Evolutionary conservation across 2,113 vertebrate species (phyloP), one percentile per base, ranked within the genome.

Genomic region (Ondatra zibethicus): DNA sequence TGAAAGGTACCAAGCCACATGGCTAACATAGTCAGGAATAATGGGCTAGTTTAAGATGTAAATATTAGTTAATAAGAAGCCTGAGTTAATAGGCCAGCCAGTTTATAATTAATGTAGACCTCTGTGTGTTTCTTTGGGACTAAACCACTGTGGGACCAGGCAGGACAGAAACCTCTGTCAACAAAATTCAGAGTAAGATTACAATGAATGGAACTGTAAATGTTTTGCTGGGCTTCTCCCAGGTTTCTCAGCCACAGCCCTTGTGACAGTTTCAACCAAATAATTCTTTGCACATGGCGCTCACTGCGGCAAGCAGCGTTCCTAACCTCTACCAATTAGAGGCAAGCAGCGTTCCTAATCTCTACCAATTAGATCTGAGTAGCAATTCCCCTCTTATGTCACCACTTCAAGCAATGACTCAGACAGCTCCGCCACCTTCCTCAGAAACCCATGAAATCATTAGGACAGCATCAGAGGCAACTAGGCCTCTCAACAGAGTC

Each of bases 111-210:
- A 58, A 58, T 58, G 58, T 58, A 58, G 58, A 7, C 58, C 19
- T 58, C 58, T 58, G 58, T 58, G 19, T 58, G 58, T 58, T 58
- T 58, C 58, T 58, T 58, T 58, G 58, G 58, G 58, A 58, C 58
- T 58, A 19, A 58, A 58, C 0, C 5, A 6, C 58, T 58, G 6
- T 21, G 19, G 1, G 6, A 58, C 58, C 6, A 0, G 58, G 58
- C 58, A 58, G 19, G 58, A 58, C 5, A 58, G 58, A 58, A 58
- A 58, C 21, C 47, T 47, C 47, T 47, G 47, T 47, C 47, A 7
- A 47, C 47, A 47, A 47, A 47, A 47, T 47, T 47, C 47, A 47
- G 47, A 92, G 63, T 78, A 33, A 86, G 7, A 63, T 76, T 12
- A n/a, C 47, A 93, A 70, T 93, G 47, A 36, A 16, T 45, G 9